Evolutionary conservation across 2,888 invertebrate species (phyloP).

Genomic region (Mantis religiosa): DNA sequence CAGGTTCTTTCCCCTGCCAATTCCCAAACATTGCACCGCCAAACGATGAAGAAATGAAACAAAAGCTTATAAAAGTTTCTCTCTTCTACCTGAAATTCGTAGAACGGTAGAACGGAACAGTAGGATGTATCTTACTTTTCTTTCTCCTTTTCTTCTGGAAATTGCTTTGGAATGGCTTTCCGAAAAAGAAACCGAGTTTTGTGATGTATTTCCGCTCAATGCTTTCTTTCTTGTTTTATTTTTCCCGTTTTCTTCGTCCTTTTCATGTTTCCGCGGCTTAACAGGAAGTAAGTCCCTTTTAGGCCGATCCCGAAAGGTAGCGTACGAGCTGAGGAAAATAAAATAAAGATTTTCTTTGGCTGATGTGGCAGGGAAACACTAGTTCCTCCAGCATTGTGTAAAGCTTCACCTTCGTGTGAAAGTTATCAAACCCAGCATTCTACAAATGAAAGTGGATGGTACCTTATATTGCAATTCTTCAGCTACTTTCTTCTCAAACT

Average conservation of each 20-base stretch:
- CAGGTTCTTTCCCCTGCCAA: background rate
- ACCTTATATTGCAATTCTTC: background rate
- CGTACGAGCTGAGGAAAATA: background rate
- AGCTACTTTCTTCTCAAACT: too few species aligned
- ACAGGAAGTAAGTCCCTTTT: background rate
- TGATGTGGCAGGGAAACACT: background rate
- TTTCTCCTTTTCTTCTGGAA: background rate
- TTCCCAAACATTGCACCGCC: background rate
- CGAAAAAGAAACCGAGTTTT: background rate
- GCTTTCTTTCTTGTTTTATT: background rate
- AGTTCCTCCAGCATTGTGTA: background rate
- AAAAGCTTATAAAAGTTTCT: background rate
- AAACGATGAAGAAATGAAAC: background rate
- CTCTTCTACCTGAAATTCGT: background rate
- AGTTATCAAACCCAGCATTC: background rate
- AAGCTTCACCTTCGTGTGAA: background rate
- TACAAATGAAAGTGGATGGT: background rate
- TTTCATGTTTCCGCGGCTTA: background rate
- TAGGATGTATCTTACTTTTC: background rate
- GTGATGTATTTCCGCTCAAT: background rate
- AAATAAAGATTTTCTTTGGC: background rate
- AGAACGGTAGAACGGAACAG: background rate
- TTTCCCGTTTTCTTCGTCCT: background rate
- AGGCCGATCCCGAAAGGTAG: background rate
- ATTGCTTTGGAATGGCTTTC: background rate